Conservation (phyloP, 2,888 invertebrate species). For the Parnassius glacialis region DNA sequence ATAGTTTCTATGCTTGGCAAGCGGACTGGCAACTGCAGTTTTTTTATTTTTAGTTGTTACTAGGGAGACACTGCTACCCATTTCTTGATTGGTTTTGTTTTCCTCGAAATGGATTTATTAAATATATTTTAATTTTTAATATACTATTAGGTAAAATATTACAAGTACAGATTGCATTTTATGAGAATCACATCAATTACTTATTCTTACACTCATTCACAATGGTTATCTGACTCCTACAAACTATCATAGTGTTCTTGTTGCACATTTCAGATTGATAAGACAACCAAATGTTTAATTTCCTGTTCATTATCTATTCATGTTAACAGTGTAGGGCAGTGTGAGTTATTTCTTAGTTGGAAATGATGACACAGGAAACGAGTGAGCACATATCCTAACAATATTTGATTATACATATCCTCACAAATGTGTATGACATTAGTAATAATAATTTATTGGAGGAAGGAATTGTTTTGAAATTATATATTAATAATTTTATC, state of each 20-base stretch:
- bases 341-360: slow-evolving; percentile 7
- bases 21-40: no score
- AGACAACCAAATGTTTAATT: slow-evolving; percentile 42
- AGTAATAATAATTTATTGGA: neutral
- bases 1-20: no score
- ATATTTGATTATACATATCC: neutral
- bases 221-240: slow-evolving; percentile 36
- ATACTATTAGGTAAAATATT: no score
- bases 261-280: slow-evolving; percentile 37
- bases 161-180: no score
- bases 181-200: slow-evolving; percentile 26
- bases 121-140: no score
- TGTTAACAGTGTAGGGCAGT: slow-evolving; percentile 23
- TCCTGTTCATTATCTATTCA: slow-evolving; percentile 49
- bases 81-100: no score
- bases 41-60: no score
- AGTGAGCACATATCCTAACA: neutral
- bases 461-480: no score
- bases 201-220: slow-evolving; percentile 39
- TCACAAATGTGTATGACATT: neutral
- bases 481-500: no score
- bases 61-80: no score
- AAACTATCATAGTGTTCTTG: slow-evolving; percentile 29
- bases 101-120: no score
- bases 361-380: slow-evolving; percentile 15